These are phyloP conservation scores for Drosophila pandora DNA, from an alignment of 1,140 invertebrate species.

Conservation along the genomic window DNA sequence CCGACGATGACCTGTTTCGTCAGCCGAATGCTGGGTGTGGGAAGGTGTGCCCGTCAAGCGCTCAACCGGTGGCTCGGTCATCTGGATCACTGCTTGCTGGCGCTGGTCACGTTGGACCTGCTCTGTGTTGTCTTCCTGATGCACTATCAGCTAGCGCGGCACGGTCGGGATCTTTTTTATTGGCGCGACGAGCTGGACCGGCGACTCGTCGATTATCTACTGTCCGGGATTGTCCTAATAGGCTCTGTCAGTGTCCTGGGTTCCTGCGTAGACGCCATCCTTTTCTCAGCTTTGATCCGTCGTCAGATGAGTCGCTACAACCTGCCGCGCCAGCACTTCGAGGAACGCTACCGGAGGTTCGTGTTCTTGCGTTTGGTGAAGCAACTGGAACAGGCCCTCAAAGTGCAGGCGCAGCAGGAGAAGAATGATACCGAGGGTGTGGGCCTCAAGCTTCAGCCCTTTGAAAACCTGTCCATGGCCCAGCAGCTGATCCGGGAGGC, in stretches of 20 bases:
- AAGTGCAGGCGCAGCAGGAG: constrained; percentile 28
- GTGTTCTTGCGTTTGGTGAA: constrained; percentile 61
- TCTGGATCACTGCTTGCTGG: constrained; percentile 40
- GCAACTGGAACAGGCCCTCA: constrained; percentile 48
- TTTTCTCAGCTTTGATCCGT: constrained; percentile 32
- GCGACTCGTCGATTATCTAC: constrained; percentile 26
- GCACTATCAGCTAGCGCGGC: constrained; percentile 38
- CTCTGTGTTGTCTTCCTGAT: constrained; percentile 31
- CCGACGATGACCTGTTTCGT: constrained; percentile 29
- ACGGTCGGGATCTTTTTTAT: constrained; percentile 50
- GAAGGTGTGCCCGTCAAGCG: not conserved
- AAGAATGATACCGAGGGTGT: not conserved
- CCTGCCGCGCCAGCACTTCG: constrained; percentile 33
- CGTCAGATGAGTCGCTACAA: constrained; percentile 28
- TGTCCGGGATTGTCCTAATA: constrained; percentile 36
- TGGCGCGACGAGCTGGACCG: constrained; percentile 41
- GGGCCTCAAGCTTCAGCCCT: not conserved
- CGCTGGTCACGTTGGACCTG: constrained; percentile 38
- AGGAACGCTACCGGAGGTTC: constrained; percentile 61
- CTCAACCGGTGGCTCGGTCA: constrained; percentile 4
- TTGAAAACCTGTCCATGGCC: constrained; percentile 14
- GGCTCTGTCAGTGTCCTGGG: constrained; percentile 26
- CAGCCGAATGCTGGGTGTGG: constrained; percentile 19
- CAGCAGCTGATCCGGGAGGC: constrained; percentile 54
- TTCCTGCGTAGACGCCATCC: constrained; percentile 41